Percentiles rank a stretch among this genome's conserved stretches.
Conservation (phyloP, 2,797 vertebrate species). For the Calcarius lapponicus region DNA sequence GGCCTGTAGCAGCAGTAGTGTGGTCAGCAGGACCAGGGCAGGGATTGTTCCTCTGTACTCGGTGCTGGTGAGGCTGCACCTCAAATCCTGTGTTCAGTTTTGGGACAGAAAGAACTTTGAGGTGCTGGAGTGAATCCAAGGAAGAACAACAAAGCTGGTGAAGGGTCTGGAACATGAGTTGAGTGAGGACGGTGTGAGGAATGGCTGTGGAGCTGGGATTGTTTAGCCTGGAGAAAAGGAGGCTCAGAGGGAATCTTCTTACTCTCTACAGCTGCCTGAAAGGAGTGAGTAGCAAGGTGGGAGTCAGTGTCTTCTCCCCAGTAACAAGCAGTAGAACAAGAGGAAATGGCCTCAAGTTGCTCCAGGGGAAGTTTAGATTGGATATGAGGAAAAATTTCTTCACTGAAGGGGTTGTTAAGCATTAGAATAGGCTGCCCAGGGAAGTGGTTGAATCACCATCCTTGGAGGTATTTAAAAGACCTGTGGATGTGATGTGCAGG, state of each 20-base stretch:
- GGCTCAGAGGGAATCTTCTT: not conserved
- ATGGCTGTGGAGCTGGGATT: not conserved
- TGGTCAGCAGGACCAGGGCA: not conserved
- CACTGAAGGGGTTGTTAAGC: not conserved
- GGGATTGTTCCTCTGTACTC: accelerated
- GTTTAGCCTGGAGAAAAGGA: not conserved
- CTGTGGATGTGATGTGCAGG: not conserved
- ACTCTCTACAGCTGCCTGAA: not conserved
- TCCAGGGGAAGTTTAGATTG: not conserved
- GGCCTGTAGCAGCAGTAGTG: not conserved
- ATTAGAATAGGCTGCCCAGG: not conserved
- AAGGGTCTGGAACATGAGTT: not conserved
- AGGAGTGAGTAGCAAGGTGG: not conserved
- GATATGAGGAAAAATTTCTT: not conserved
- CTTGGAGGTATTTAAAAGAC: not conserved
- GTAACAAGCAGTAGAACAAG: not conserved
- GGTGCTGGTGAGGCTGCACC: accelerated
- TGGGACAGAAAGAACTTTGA: not conserved
- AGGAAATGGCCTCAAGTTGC: not conserved
- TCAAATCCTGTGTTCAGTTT: not conserved
- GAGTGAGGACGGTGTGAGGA: not conserved
- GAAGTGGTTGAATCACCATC: not conserved
- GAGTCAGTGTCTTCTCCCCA: not conserved
- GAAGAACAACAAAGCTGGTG: not conserved
- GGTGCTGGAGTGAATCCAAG: not conserved